These are phyloP conservation scores for Sparidentex hasta DNA, from an alignment of 2,797 vertebrate genomes.

Conservation along the genomic window DNA sequence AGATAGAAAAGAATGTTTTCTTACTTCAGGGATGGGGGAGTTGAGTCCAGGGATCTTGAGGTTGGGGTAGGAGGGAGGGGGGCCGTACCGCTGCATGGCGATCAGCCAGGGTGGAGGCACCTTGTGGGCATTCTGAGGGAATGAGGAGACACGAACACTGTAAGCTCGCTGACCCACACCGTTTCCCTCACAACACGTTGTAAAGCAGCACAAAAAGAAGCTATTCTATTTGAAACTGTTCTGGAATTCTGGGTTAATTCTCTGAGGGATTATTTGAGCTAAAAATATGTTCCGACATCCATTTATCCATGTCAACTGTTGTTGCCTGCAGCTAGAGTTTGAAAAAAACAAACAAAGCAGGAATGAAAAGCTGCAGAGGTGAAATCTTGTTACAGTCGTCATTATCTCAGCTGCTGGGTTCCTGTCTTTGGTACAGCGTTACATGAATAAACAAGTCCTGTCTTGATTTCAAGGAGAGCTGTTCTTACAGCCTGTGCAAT, in stretches of 20 bases:
- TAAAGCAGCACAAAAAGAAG: not conserved
- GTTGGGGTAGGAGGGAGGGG: conserved; percentile 95
- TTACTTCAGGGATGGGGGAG: conserved; percentile 94
- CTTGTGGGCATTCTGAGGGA: conserved; percentile 91
- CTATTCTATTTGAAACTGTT: not conserved
- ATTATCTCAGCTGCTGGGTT: not conserved
- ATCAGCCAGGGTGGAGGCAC: conserved; percentile 96
- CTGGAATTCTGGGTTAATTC: not conserved
- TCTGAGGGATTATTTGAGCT: not conserved
- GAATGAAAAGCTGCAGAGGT: not conserved
- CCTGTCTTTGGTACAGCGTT: conserved; percentile 6
- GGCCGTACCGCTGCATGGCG: conserved; percentile 96
- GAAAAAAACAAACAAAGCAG: not conserved
- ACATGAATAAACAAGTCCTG: conserved; percentile 9
- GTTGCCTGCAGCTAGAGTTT: not conserved
- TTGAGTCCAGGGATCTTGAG: conserved; percentile 95
- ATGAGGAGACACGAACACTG: not conserved
- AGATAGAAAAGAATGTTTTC: not conserved
- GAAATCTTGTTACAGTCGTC: not conserved
- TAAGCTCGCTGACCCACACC: fast-evolving
- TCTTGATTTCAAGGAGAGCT: conserved; percentile 1
- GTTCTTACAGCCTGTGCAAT: conserved; percentile 10
- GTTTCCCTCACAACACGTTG: not conserved
- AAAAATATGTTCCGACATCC: not conserved
- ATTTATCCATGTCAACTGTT: not conserved